Base-by-base conservation (phyloP, 2,113 vertebrate species). In the Melanerpes formicivorus region DNA sequence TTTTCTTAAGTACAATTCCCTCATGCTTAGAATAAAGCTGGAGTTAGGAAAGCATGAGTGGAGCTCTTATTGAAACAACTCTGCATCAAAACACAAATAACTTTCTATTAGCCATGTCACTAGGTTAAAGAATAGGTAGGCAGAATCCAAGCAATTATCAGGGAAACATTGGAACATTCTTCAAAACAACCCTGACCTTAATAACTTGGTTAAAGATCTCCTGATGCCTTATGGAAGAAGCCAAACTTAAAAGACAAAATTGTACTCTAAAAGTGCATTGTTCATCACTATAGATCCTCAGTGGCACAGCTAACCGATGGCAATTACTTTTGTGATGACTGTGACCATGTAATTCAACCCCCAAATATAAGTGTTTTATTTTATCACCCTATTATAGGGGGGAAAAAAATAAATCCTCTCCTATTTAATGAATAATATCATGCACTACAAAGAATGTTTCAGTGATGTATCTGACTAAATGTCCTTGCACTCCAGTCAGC, bases 281-380 rank as follows among this genome's bases (percentile, higher is more conserved):
- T 96, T 97, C 66, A 25, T 89, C 88, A 78, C 76, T 86, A 78
- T 87, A 90, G 88, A 85, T 66, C 85, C 58, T 86, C 54, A 54
- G 84, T 67, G 91, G 79, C 81, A 90, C 25, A 86, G 69, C 50
- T 95, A 95, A 92, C 80, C 40, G 26, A 89, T 92, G 78, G 58
- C 96, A 96, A 92, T 96, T 97, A 95, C 96, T 96, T 97, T 91
- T 96, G 90, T 97, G 74, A 70, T 77, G 80, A 65, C 64, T 91
- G 65, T 90, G 71, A 96, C 84, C 40, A 10, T 83, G 83, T 95
- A 97, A 96, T 97, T 96, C 95, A 96, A 76, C 18, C 40, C 59
- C 56, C 55, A 95, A 97, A 97, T 95, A 87, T 58, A 93, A 92
- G 84, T 93, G 94, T 90, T 96, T 96, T 93, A 95, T 97, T 97